Evolutionary conservation across 1,140 invertebrate species (phyloP).

Genomic region (Drosophila mojavensis): DNA sequence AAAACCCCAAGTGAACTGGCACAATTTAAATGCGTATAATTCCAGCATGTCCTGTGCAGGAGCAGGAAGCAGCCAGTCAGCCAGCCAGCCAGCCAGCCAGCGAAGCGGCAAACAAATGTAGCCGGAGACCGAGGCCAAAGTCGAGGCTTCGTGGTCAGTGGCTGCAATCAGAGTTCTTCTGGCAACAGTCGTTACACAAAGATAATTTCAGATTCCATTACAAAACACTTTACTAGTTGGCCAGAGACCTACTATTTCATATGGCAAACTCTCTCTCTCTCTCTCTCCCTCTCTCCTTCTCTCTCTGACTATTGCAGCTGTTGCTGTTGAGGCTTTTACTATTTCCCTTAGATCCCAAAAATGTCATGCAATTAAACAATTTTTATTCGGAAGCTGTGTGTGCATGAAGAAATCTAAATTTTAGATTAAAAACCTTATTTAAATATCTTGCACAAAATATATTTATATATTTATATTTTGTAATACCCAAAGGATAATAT

Average conservation of each 20-base stretch:
- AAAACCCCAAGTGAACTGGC: neutral
- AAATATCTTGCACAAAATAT: no score
- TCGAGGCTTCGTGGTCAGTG: neutral
- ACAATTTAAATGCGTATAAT: conserved; percentile 15
- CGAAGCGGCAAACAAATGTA: neutral
- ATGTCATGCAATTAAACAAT: conserved; percentile 4
- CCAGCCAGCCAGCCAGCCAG: neutral
- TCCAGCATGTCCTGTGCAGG: conserved; percentile 1
- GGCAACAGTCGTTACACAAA: neutral
- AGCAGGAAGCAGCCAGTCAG: neutral
- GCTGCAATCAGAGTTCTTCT: neutral
- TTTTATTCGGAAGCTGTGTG: neutral
- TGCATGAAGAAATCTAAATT: no score
- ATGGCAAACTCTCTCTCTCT: no score
- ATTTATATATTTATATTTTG: no score
- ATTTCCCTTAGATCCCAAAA: conserved; percentile 1
- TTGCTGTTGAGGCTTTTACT: neutral
- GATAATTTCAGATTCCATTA: conserved; percentile 10
- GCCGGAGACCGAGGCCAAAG: neutral
- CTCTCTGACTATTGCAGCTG: neutral
- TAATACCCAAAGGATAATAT: no score
- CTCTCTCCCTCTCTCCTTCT: no score
- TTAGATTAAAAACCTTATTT: no score
- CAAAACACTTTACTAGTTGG: neutral
- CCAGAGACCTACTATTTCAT: neutral